Conservation (phyloP, 2,888 invertebrate species). For the Cactoblastis cactorum region DNA sequence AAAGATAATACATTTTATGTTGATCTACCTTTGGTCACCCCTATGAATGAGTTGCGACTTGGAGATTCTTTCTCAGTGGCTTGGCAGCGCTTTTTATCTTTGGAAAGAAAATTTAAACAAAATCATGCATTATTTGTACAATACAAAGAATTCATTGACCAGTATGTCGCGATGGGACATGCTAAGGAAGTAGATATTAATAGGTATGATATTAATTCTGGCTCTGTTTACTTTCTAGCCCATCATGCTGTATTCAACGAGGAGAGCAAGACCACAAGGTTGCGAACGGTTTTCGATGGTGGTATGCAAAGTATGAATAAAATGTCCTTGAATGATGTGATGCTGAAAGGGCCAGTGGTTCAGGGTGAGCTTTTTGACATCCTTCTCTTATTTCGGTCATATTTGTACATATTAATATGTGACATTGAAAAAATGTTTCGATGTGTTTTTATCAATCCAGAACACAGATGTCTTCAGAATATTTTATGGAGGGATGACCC, state of each 20-base stretch:
- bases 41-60: neutral
- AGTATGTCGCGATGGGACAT: conserved; percentile 18
- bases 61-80: neutral
- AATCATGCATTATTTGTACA: conserved; percentile 13
- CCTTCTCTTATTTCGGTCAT: no score
- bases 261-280: conserved; percentile 24
- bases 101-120: neutral
- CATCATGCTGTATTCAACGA: conserved; percentile 29
- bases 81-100: neutral
- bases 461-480: no score
- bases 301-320: no score
- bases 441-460: no score
- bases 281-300: conserved; percentile 30
- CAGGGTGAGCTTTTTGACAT: no score
- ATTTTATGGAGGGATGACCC: no score
- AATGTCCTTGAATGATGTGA: no score
- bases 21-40: neutral
- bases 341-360: no score
- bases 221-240: conserved; percentile 24
- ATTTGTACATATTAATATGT: no score
- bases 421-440: no score
- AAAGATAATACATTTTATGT: neutral
- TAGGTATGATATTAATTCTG: conserved; percentile 12
- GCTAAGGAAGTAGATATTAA: conserved; percentile 14
- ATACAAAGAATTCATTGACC: conserved; percentile 18